A percentile compares a stretch with the other conserved stretches of the same genome.
These are phyloP conservation scores for Formica aserva DNA, from an alignment of 2,888 invertebrate genomes.

Conservation along the genomic window DNA sequence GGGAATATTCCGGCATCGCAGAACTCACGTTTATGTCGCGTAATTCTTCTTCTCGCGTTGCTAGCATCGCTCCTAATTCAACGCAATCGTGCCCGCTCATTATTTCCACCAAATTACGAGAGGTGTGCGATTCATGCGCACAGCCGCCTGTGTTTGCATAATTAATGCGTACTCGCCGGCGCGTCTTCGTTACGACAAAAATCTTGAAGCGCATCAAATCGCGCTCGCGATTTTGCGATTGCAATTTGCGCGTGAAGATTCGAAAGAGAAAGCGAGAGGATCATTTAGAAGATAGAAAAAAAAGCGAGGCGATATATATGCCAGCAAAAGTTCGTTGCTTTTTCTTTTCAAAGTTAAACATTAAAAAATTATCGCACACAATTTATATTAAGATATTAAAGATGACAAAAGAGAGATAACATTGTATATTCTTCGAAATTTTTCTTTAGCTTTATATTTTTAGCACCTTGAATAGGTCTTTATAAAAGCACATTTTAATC, in stretches of 20 bases:
- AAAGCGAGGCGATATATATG: background rate
- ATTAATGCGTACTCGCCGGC: conserved; percentile 5
- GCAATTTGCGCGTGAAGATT: background rate
- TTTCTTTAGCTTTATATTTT: background rate
- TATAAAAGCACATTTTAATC: background rate
- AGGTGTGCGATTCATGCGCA: background rate
- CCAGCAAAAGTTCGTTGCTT: background rate
- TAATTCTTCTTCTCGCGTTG: conserved; percentile 44
- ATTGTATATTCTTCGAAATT: conserved; percentile 1
- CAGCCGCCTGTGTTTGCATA: background rate
- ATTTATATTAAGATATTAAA: conserved; percentile 19
- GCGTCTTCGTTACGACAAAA: background rate
- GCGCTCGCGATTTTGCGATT: background rate
- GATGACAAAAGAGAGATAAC: background rate
- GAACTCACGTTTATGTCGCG: conserved; percentile 45
- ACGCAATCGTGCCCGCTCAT: conserved; percentile 21
- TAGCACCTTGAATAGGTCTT: background rate
- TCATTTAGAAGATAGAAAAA: background rate
- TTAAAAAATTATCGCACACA: conserved; percentile 1
- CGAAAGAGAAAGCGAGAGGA: background rate
- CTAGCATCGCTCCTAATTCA: conserved; percentile 19
- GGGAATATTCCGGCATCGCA: conserved; percentile 56
- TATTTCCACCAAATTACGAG: conserved; percentile 31
- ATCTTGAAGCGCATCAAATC: background rate
- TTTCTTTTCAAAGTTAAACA: background rate